phyloP scores from a whole-genome alignment of 2,797 vertebrate genomes.

The Channallabes apus region DNA sequence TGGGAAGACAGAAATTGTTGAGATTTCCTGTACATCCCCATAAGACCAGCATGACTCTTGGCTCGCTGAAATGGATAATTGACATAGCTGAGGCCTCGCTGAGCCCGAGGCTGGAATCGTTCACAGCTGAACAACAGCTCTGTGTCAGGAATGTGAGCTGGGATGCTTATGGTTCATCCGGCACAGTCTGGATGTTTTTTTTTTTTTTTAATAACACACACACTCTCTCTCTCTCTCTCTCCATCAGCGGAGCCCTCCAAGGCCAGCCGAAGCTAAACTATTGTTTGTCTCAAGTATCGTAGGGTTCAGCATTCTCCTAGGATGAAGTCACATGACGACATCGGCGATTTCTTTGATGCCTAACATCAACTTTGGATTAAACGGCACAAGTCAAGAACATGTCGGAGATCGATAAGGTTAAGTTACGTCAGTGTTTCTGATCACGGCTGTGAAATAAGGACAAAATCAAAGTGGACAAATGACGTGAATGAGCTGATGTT shows the following conservation, averaged over 20 bases:
- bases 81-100: slow-evolving; percentile 62
- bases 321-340: not conserved
- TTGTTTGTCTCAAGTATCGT: not conserved
- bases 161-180: slow-evolving; percentile 14
- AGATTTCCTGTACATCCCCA: slow-evolving; percentile 62
- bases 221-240: not conserved
- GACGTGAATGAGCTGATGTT: slow-evolving; percentile 60
- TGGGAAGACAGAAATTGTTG: slow-evolving; percentile 63
- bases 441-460: not conserved
- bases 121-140: slow-evolving; percentile 48
- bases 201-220: not conserved
- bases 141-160: slow-evolving; percentile 44
- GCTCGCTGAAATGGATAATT: slow-evolving; percentile 58
- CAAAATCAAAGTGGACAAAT: not conserved
- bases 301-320: not conserved
- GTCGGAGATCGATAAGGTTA: not conserved
- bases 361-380: not conserved
- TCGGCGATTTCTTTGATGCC: not conserved
- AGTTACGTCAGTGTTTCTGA: not conserved
- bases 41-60: slow-evolving; percentile 62
- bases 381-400: not conserved
- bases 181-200: slow-evolving; percentile 1
- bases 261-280: not conserved
- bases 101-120: slow-evolving; percentile 41
- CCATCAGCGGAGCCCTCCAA: not conserved